Conservation (phyloP, 1,140 invertebrate genomes). For the Drosophila tropicalis region DNA sequence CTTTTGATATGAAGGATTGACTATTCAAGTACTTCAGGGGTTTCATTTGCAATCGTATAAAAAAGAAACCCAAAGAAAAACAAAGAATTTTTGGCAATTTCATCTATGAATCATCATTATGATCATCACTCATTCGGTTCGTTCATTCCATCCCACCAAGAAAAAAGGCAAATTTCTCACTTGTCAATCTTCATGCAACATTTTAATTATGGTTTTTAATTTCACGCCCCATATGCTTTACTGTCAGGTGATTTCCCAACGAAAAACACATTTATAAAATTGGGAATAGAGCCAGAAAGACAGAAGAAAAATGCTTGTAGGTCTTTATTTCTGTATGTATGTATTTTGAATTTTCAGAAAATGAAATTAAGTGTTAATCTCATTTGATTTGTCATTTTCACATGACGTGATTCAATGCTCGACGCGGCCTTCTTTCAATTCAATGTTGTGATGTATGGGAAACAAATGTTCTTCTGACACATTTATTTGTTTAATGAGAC, state of each 20-base stretch:
- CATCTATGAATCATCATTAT: neutral
- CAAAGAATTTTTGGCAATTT: neutral
- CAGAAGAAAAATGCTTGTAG: neutral
- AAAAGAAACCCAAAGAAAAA: neutral
- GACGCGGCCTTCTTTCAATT: constrained; percentile 51
- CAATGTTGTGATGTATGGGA: constrained; percentile 66
- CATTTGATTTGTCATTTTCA: constrained; percentile 79
- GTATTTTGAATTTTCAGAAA: constrained; percentile 53
- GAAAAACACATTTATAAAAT: constrained; percentile 40
- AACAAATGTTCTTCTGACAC: constrained; percentile 78
- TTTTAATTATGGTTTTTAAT: constrained; percentile 73
- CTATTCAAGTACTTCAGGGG: too few species aligned
- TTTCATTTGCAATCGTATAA: too few species aligned
- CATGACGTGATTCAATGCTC: constrained; percentile 64
- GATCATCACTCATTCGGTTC: neutral
- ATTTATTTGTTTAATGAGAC: constrained; percentile 81
- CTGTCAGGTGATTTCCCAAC: constrained; percentile 67
- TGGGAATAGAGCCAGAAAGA: constrained; percentile 23
- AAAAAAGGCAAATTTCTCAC: constrained; percentile 2
- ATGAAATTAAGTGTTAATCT: constrained; percentile 76
- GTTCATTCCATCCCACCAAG: neutral
- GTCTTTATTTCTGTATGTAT: constrained; percentile 29
- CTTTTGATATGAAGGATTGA: too few species aligned
- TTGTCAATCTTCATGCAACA: constrained; percentile 27
- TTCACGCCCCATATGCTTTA: constrained; percentile 61